These are phyloP conservation scores for Myzus persicae DNA, from an alignment of 1,140 invertebrate species.

Conservation along the genomic window DNA sequence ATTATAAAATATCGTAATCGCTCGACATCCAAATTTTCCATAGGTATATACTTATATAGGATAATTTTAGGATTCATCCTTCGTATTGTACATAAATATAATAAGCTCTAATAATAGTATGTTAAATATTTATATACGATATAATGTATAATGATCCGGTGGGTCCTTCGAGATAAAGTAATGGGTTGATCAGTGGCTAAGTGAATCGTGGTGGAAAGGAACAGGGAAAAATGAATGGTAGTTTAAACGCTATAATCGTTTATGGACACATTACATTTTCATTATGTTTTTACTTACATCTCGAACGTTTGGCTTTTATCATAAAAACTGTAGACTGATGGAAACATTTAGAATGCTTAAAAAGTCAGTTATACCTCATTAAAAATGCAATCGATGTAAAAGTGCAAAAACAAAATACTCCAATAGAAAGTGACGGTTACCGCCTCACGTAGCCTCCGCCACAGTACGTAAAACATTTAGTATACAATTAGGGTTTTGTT, in stretches of 20 bases:
- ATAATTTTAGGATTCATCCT: not conserved
- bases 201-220: not conserved
- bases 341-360: not conserved
- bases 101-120: not conserved
- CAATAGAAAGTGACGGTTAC: not conserved
- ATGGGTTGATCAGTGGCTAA: not conserved
- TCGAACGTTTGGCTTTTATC: not conserved
- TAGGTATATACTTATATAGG: not conserved
- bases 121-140: not conserved
- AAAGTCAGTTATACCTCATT: not conserved
- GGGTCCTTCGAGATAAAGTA: not conserved
- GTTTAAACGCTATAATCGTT: not conserved
- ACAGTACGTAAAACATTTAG: not conserved
- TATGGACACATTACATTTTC: not conserved
- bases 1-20: not conserved
- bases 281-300: not conserved
- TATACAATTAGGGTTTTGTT: not conserved
- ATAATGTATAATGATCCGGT: no score
- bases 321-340: not conserved
- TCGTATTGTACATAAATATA: not conserved
- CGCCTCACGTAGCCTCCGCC: no score
- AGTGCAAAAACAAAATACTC: not conserved
- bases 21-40: not conserved
- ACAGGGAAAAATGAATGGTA: not conserved
- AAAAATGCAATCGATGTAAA: not conserved